Evolutionary conservation across 2,113 vertebrate genomes (phyloP).

Genomic region (Ptychochromis oligacanthus): DNA sequence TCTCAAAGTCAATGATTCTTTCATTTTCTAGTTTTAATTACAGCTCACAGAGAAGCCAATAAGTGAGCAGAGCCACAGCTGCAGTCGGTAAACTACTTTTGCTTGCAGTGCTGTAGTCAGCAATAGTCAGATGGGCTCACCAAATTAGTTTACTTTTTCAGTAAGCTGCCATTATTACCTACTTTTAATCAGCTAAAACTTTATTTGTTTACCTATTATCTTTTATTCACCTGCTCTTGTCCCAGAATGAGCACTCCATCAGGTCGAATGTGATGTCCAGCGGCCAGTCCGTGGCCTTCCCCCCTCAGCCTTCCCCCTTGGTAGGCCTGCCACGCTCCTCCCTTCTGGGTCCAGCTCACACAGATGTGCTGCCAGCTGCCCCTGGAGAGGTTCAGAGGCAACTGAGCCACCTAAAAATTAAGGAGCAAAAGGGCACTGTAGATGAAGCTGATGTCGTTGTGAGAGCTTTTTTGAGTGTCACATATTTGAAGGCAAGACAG

Average conservation of each 20-base stretch:
- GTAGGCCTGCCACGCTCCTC: conserved; percentile 88
- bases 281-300: conserved; percentile 87
- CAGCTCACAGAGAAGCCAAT: neutral
- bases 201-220: neutral
- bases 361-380: conserved; percentile 94
- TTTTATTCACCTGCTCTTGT: conserved; percentile 90
- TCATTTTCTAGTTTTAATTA: neutral
- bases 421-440: neutral
- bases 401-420: conserved; percentile 85
- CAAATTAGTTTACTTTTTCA: neutral
- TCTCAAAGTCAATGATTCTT: neutral
- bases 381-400: conserved; percentile 88
- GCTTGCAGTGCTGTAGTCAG: neutral
- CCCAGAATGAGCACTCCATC: conserved; percentile 91
- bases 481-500: neutral
- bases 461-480: neutral
- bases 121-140: neutral
- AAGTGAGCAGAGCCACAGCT: neutral
- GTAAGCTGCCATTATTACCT: neutral
- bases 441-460: neutral
- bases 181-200: neutral
- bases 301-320: conserved; percentile 89
- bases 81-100: neutral
- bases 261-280: conserved; percentile 91
- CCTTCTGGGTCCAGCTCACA: conserved; percentile 91